Evolutionary conservation across 2,888 invertebrate genomes (phyloP), one percentile per base, ranked within the genome.

Genomic region (Dromius quadrimaculatus): DNA sequence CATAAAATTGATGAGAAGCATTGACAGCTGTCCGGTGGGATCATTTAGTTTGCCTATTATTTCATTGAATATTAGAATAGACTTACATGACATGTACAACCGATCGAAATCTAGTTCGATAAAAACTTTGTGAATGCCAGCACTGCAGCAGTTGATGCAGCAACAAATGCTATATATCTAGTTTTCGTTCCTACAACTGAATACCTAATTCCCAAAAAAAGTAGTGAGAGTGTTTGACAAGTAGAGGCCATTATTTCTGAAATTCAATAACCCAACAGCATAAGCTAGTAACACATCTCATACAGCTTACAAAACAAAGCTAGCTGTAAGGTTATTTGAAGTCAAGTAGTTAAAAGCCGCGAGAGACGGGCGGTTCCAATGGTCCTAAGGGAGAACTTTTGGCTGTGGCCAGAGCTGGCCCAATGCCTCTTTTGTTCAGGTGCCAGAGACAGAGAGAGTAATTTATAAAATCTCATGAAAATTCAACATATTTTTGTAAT

Each of bases 321-420:
- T 23, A 50, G 22, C 47, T 50, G 47, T 13, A 50, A 50, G 47
- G 47, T 50, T 50, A 11, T 13, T 50, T 13, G 23, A 50, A 50
- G 77, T 78, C 78, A 79, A 79, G 79, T 81, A 80, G 79, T 81
- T 81, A 80, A 81, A 81, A 82, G 81, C 81, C 78, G 78, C 76
- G 78, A 77, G 79, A 77, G 77, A 78, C 79, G 79, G 76, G 77
- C 76, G 77, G 77, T 80, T 80, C 78, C 81, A 72, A 74, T 79
- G 79, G 80, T 78, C 73, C 76, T 73, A 74, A n/a, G 47, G 47
- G 47, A 50, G 23, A 50, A 23, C 74, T 77, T 78, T 77, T 77
- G 28, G 28, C 3, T 28, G 28, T 28, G 28, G 28, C 3, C 28
- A 8, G 28, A 8, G 28, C 8, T 50, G 23, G 47, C 23, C 17